Base-by-base conservation (phyloP, 2,113 vertebrate genomes). In the Tachuris rubrigastra region DNA sequence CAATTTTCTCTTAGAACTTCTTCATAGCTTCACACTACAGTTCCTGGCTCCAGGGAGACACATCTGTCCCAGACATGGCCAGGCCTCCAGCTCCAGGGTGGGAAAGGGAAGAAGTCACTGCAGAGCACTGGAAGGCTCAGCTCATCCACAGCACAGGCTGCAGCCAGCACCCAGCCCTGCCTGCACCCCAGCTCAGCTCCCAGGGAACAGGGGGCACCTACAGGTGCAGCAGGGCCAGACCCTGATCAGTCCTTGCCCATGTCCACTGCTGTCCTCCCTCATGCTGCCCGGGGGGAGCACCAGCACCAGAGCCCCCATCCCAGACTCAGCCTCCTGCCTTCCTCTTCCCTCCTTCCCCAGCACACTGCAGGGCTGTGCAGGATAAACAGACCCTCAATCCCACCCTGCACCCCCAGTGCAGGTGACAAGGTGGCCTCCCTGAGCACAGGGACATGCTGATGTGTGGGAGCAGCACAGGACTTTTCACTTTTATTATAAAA, bases 401-500 rank as follows among this genome's bases (percentile, higher is more conserved):
- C 19, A 4, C 28, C 49, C 18, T 2, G 2, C 41, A 24, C 55
- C 42, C 28, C 35, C 39, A 22, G 14, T 3, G 16, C 4, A 1
- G 37, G 30, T 31, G 90, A 28, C 33, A 30, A 56, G 8, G 60
- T 58, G 66, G 37, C 28, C 3, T 1, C 83, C 66, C 72, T 1
- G 22, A 58, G 80, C 68, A 63, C 4, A 9, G 80, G 78, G 31
- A 42, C 35, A 25, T 0, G 1, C 58, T 6, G 19, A 52, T 2
- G 20, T 85, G 75, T 6, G 1, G 49, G 72, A 85, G 63, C 72
- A 56, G 93, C 50, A 87, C 84, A 67, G 93, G 72, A 95, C 92
- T 93, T 87, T 80, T 71, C 93, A 96, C 87, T 96, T 97, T 97
- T 97, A 97, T 97, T 97, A 97, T 87, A 97, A 97, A 97, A 97